Percentiles rank a stretch among this genome's conserved stretches.
phyloP scores from a whole-genome alignment of 2,113 vertebrate genomes.

The Saguinus midas region DNA sequence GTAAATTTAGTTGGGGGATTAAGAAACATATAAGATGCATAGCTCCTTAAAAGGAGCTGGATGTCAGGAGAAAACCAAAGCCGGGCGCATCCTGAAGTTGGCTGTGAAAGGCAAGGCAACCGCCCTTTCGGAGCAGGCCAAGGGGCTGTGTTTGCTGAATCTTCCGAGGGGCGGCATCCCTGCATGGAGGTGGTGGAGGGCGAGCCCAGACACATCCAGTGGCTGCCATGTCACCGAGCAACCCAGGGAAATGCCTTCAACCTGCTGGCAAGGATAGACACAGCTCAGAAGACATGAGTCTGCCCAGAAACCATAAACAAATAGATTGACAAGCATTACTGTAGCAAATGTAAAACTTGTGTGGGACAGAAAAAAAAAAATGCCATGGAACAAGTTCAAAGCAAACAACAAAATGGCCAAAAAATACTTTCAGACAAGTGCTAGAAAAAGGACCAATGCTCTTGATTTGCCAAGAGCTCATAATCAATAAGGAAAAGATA shows the following conservation, averaged over 20 bases:
- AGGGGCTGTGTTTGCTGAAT: background rate
- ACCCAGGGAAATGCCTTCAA: background rate
- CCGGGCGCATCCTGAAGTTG: constrained; percentile 31
- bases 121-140: background rate
- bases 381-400: background rate
- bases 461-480: background rate
- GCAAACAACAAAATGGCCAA: background rate
- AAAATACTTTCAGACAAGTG: rapidly evolving
- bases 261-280: background rate
- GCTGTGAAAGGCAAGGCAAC: constrained; percentile 20
- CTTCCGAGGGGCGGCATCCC: background rate
- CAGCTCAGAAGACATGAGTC: background rate
- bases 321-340: background rate
- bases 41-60: constrained; percentile 82
- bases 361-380: rapidly evolving
- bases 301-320: background rate
- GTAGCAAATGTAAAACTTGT: background rate
- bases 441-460: rapidly evolving
- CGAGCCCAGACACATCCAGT: background rate
- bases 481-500: background rate
- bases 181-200: rapidly evolving
- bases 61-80: constrained; percentile 50
- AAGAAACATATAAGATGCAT: constrained; percentile 78
- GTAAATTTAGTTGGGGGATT: constrained; percentile 84
- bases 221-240: background rate